Evolutionary conservation across 2,888 invertebrate genomes (phyloP), one percentile per base, ranked within the genome.

Genomic region (Charanyca ferruginea): DNA sequence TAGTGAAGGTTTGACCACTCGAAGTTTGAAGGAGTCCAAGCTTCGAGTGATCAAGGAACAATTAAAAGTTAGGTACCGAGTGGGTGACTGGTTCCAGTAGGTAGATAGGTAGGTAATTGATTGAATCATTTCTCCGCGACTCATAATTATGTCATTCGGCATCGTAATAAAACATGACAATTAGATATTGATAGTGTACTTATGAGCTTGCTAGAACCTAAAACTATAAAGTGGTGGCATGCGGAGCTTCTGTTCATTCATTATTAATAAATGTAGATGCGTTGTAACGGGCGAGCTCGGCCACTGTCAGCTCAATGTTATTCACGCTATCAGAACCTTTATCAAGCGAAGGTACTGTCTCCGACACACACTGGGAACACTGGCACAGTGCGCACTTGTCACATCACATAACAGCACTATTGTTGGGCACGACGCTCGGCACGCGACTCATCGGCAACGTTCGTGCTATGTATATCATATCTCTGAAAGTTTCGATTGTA

Each of bases 401-500:
- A 32, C 45, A 51, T 45, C 61, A 38, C 48, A 62, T 22, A 57
- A 66, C 51, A 54, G 51, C 18, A 28, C 42, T 60, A 58, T 58
- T 67, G 66, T 79, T 32, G 63, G 44, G 38, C 47, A 59, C 51
- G 41, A 28, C 47, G 64, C 57, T 53, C 65, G 52, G 69, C 66
- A 52, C 64, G 64, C 65, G 45, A 72, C 18, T 54, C 61, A 52
- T 60, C 59, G n/a, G 32, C 60, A 73, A 76, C 67, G 59, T 73
- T 67, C 73, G 66, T 77, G 79, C 83, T 82, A 85, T 83, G 78
- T 91, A 91, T 93, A 92, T 93, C 93, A 91, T 94, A 93, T 93
- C 93, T 94, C 93, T 94, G 91, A 93, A 93, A 88, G 72, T 83
- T 84, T 86, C 84, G 80, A 88, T 86, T 87, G 85, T 87, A 87